These are phyloP conservation scores for Reinhardtius hippoglossoides DNA, from an alignment of 2,113 vertebrate genomes.

Conservation along the genomic window DNA sequence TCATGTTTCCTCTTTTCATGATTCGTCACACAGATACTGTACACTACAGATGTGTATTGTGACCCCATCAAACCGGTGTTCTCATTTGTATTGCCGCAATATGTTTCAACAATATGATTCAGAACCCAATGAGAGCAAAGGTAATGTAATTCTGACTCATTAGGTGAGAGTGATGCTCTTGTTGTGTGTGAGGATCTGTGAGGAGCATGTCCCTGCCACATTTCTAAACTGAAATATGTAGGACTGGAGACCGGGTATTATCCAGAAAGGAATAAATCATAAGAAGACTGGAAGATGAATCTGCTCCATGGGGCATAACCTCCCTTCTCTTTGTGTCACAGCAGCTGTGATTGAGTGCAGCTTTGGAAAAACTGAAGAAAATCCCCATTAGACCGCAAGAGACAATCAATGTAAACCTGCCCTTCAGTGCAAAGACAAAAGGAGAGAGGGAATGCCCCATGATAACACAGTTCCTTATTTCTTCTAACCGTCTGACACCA, in stretches of 20 bases:
- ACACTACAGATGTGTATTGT: not conserved
- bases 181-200: not conserved
- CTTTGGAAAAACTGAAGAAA: conserved; percentile 39
- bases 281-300: conserved; percentile 31
- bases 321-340: conserved; percentile 28
- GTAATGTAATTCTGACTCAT: conserved; percentile 7
- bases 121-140: conserved; percentile 2
- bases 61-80: not conserved
- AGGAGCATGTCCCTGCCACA: not conserved
- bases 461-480: conserved; percentile 8
- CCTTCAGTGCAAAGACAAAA: conserved; percentile 37
- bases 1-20: not conserved
- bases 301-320: conserved; percentile 38
- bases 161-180: conserved; percentile 2
- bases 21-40: not conserved
- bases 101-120: conserved; percentile 2
- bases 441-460: conserved; percentile 13
- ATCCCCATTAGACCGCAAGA: conserved; percentile 48
- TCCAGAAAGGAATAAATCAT: conserved; percentile 32
- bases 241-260: conserved; percentile 12
- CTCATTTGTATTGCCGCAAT: conserved; percentile 8
- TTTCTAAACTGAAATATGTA: conserved; percentile 9
- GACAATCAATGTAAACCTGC: conserved; percentile 48
- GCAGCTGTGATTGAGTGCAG: conserved; percentile 49
- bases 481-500: conserved; percentile 10